Base-by-base conservation (phyloP, 2,888 invertebrate species). In the Scaptomyza flava region DNA sequence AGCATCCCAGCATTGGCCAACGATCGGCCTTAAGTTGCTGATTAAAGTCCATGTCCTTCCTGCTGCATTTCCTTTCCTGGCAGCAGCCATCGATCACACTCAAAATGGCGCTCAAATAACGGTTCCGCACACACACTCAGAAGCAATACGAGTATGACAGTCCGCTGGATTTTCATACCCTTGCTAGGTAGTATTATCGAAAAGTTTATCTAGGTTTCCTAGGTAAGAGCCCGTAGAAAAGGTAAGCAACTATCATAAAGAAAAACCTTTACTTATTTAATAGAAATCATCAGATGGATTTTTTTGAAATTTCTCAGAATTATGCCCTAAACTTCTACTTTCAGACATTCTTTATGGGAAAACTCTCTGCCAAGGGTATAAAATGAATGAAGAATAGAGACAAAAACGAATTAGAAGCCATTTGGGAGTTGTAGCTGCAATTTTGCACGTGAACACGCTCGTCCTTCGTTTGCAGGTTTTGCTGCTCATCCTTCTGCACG, bases 371-470 rank as follows among this genome's bases (percentile, higher is more conserved):
- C 17, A 38, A 50, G 6, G 12, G 20, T 23, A 61, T 50, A 46
- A 38, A 14, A 6, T 2, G 23, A 23, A 23, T 2, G 23, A 23
- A 14, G 7, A 14, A 8, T 2, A 8, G 8, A 38, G 3, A 6
- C 7, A 34, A 30, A 7, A 47, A 12, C 9, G 38, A 47, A 14
- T 20, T 53, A 17, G 66, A 43, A 62, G 51, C 48, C 77, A 27
- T 68, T 79, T 48, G 89, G 84, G 82, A 84, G 87, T 83, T 74
- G 82, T 70, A 81, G 87, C 62, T 77, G 89, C 82, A 83, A 89
- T 83, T 83, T 83, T 83, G 89, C 89, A 87, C 89, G 82, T 83
- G 82, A 83, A 89, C 87, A 87, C 89, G 77, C 83, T 79, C 63
- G 69, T 72, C 66, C 68, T 79, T 57, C 52, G 41, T 38, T 17